Percentiles rank a stretch among this genome's conserved stretches.
phyloP scores from a whole-genome alignment of 1,140 invertebrate genomes.

The Trichoplusia ni region DNA sequence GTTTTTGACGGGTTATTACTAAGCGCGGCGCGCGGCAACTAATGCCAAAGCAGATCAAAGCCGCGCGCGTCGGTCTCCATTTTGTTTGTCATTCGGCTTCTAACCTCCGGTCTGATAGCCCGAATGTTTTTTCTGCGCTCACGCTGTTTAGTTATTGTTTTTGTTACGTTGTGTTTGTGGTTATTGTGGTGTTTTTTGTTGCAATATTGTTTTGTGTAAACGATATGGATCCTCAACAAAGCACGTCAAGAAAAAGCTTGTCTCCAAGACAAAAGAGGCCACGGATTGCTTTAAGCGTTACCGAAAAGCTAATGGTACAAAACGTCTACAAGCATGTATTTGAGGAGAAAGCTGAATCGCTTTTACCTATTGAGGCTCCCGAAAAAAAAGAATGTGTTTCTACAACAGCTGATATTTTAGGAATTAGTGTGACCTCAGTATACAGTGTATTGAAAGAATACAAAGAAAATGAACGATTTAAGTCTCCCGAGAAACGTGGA shows the following conservation, averaged over 20 bases:
- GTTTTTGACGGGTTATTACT: no score
- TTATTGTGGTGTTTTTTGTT: no score
- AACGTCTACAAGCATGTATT: slow-evolving; percentile 2
- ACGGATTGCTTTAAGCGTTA: slow-evolving; percentile 30
- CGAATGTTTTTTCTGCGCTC: slow-evolving; percentile 12
- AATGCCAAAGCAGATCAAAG: no score
- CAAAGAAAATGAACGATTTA: slow-evolving; percentile 40
- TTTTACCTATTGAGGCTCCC: slow-evolving; percentile 32
- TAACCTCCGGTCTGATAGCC: slow-evolving; percentile 28
- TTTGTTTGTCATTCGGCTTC: slow-evolving; percentile 31
- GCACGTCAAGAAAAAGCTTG: slow-evolving; percentile 31
- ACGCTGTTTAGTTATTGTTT: slow-evolving; percentile 15
- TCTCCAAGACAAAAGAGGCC: slow-evolving; percentile 32
- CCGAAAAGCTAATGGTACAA: slow-evolving; percentile 31
- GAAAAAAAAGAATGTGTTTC: slow-evolving; percentile 36
- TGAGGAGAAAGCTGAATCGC: neutral
- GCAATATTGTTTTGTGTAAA: slow-evolving; percentile 25
- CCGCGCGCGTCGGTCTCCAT: slow-evolving; percentile 4
- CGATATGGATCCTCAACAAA: slow-evolving; percentile 33
- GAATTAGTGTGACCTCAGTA: no score
- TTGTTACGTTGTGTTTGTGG: slow-evolving; percentile 23
- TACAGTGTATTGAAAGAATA: slow-evolving; percentile 19
- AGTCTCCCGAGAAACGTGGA: slow-evolving; percentile 29
- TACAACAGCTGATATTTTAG: slow-evolving; percentile 33
- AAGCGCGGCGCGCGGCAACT: no score